Conservation (phyloP, 2,113 vertebrate genomes). For the Brachyhypopomus gauderio region DNA sequence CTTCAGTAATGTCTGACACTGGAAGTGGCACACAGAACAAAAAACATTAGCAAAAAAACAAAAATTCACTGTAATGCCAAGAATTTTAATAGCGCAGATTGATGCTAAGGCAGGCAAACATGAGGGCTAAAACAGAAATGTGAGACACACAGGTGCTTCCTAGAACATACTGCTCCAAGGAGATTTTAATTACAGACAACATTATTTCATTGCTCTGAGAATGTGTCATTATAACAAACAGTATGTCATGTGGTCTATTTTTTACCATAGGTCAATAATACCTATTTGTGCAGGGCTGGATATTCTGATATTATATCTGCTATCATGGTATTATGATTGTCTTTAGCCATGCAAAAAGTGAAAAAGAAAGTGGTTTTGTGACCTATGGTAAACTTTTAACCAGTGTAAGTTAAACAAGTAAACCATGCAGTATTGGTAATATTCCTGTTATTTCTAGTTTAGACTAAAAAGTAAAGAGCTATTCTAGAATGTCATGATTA, state of each 20-base stretch:
- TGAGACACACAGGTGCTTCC: not conserved
- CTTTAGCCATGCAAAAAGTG: not conserved
- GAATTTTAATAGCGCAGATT: not conserved
- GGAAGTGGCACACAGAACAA: not conserved
- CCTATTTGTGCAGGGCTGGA: not conserved
- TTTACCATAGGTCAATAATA: not conserved
- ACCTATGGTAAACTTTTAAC: too few relatives aligned
- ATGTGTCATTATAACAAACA: conserved; percentile 1
- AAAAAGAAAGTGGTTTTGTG: too few relatives aligned
- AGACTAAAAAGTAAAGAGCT: too few relatives aligned
- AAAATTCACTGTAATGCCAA: not conserved
- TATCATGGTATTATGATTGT: too few relatives aligned
- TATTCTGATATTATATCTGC: not conserved
- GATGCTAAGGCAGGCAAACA: not conserved
- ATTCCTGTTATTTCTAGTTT: too few relatives aligned
- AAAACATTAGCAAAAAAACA: not conserved
- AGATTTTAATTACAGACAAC: not conserved
- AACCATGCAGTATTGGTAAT: too few relatives aligned
- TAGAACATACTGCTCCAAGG: not conserved
- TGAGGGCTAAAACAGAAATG: not conserved
- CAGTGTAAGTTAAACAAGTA: not conserved
- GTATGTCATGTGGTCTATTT: not conserved
- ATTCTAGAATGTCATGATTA: too few relatives aligned
- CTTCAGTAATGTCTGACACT: not conserved
- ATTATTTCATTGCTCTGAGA: not conserved